phyloP scores from a whole-genome alignment of 2,888 invertebrate species.

The Sesia apiformis region DNA sequence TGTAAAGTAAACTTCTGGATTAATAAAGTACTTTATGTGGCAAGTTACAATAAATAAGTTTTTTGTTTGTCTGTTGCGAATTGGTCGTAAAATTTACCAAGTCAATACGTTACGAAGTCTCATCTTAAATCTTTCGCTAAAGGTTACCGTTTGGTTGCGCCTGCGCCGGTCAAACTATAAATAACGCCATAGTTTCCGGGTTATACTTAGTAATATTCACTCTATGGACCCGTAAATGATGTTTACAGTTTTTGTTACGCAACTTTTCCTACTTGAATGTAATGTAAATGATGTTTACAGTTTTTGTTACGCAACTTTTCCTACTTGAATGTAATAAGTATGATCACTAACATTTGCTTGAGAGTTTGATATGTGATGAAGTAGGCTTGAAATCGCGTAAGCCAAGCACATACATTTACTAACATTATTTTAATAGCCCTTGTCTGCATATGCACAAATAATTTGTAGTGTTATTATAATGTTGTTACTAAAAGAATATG shows the following conservation, averaged over 20 bases:
- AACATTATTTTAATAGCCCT: too few species aligned
- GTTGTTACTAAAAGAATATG: too few species aligned
- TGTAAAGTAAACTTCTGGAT: neutral
- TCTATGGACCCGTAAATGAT: constrained; percentile 23
- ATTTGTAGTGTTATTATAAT: too few species aligned
- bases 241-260: constrained; percentile 35
- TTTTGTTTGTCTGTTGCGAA: neutral
- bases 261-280: too few species aligned
- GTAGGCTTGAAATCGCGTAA: neutral
- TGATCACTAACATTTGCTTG: constrained; percentile 7
- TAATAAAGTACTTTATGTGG: neutral
- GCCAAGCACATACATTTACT: too few species aligned
- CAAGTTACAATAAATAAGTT: neutral
- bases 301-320: constrained; percentile 24
- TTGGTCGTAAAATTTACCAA: neutral
- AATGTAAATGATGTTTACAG: constrained; percentile 27
- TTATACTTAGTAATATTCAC: constrained; percentile 19
- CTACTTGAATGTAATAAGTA: constrained; percentile 10
- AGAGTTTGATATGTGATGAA: neutral
- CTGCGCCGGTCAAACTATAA: constrained; percentile 35
- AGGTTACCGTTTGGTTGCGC: constrained; percentile 34
- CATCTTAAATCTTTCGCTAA: constrained; percentile 10
- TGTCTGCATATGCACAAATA: too few species aligned
- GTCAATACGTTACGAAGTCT: neutral
- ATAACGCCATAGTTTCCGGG: constrained; percentile 39